These are phyloP conservation scores for Ferrisia virgata DNA, from an alignment of 2,888 invertebrate genomes.

Conservation along the genomic window DNA sequence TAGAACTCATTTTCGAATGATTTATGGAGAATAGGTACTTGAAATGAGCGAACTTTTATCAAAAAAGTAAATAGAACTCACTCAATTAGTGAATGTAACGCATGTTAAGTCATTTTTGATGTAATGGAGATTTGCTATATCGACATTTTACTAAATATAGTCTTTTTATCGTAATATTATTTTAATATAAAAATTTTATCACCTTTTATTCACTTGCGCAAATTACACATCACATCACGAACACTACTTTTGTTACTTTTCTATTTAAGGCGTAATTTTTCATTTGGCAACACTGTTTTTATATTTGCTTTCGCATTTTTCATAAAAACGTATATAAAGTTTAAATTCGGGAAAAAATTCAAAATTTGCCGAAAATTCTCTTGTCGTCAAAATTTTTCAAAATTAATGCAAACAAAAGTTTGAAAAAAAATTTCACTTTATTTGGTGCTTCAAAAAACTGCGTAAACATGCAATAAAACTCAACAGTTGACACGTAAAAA, in stretches of 20 bases:
- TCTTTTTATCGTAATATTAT: background rate
- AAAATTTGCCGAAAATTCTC: background rate
- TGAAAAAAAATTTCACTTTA: background rate
- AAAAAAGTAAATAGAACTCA: background rate
- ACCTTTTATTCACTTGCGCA: slow-evolving; percentile 4
- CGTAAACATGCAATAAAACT: background rate
- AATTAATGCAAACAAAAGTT: background rate
- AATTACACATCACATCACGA: background rate
- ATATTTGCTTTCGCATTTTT: too few relatives aligned
- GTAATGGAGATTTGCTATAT: background rate
- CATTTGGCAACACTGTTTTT: background rate
- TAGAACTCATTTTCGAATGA: slow-evolving; percentile 52
- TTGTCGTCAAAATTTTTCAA: background rate
- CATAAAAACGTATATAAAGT: too few relatives aligned
- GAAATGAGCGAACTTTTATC: background rate
- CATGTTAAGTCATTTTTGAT: background rate
- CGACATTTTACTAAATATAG: background rate
- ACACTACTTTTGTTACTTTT: background rate
- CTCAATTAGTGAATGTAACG: background rate
- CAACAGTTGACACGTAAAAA: background rate
- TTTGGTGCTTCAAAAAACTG: background rate
- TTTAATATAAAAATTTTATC: slow-evolving; percentile 1
- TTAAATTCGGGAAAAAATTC: too few relatives aligned
- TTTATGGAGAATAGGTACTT: background rate
- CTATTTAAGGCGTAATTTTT: background rate